These are phyloP conservation scores for Graptemys geographica DNA, from an alignment of 2,797 vertebrate species.

Conservation along the genomic window DNA sequence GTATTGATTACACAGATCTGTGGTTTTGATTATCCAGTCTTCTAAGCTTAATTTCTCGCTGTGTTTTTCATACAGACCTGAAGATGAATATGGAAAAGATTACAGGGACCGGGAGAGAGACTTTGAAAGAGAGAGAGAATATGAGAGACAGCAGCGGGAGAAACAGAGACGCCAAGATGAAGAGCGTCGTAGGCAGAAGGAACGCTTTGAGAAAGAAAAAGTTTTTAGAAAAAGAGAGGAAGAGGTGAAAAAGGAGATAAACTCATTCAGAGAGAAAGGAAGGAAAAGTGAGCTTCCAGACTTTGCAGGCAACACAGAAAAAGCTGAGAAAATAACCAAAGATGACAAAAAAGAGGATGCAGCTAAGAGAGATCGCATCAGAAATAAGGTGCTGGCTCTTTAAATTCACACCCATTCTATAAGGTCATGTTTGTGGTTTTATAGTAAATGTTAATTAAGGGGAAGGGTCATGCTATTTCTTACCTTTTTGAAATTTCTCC, in stretches of 20 bases:
- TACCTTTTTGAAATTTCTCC: conserved; percentile 8
- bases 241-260: conserved; percentile 90
- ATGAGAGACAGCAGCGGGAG: conserved; percentile 89
- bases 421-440: not conserved
- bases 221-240: conserved; percentile 91
- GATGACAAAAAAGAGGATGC: conserved; percentile 92
- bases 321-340: conserved; percentile 85
- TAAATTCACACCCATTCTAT: conserved; percentile 31
- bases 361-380: conserved; percentile 91
- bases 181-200: conserved; percentile 91
- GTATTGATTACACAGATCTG: conserved; percentile 27
- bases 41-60: conserved; percentile 74
- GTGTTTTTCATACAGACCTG: conserved; percentile 83
- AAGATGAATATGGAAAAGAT: conserved; percentile 91
- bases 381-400: conserved; percentile 91
- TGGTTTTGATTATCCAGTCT: conserved; percentile 45
- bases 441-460: conserved; percentile 25
- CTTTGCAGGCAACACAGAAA: conserved; percentile 79
- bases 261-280: conserved; percentile 87
- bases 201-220: conserved; percentile 93
- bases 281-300: conserved; percentile 88
- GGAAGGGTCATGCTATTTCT: not conserved
- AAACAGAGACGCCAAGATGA: conserved; percentile 92
- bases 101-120: conserved; percentile 91
- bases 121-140: conserved; percentile 88